Conservation (phyloP, 2,888 invertebrate genomes). For the Germaria angustata region DNA sequence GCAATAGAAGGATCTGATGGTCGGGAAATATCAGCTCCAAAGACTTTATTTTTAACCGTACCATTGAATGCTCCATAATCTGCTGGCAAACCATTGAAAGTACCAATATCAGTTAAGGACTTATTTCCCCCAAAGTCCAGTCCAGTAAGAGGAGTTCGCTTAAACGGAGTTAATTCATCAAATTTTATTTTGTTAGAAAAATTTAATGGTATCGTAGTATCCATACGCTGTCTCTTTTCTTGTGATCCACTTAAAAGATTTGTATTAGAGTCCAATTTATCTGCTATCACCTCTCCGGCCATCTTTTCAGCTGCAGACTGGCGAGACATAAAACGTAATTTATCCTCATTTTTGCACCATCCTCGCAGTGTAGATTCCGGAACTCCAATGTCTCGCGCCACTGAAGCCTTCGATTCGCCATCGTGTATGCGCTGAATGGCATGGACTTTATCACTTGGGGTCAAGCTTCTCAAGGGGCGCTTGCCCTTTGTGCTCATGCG, state of each 20-base stretch:
- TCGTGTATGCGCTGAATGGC: slow-evolving; percentile 91
- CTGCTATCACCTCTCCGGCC: slow-evolving; percentile 74
- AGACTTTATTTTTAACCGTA: slow-evolving; percentile 75
- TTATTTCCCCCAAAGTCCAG: slow-evolving; percentile 79
- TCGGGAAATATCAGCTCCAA: slow-evolving; percentile 77
- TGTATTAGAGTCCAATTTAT: slow-evolving; percentile 75
- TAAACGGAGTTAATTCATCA: slow-evolving; percentile 77
- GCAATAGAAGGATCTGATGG: slow-evolving; percentile 81
- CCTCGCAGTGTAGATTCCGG: slow-evolving; percentile 92
- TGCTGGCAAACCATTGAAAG: slow-evolving; percentile 76
- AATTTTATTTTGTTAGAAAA: slow-evolving; percentile 79
- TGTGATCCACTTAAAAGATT: slow-evolving; percentile 75
- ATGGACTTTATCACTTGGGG: slow-evolving; percentile 89
- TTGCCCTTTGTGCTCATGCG: slow-evolving; percentile 87
- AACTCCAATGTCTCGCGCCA: slow-evolving; percentile 91
- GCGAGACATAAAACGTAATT: slow-evolving; percentile 85
- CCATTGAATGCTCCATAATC: slow-evolving; percentile 78
- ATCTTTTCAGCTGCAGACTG: slow-evolving; percentile 86
- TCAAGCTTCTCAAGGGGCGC: slow-evolving; percentile 88
- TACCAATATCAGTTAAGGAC: slow-evolving; percentile 74
- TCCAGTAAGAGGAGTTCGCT: slow-evolving; percentile 77
- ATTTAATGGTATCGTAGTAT: slow-evolving; percentile 77
- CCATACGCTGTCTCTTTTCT: slow-evolving; percentile 78
- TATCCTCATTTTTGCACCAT: slow-evolving; percentile 93
- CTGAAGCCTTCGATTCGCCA: slow-evolving; percentile 92